Evolutionary conservation across 2,113 vertebrate species (phyloP), one percentile per base, ranked within the genome.

Genomic region (Larimichthys crocea): DNA sequence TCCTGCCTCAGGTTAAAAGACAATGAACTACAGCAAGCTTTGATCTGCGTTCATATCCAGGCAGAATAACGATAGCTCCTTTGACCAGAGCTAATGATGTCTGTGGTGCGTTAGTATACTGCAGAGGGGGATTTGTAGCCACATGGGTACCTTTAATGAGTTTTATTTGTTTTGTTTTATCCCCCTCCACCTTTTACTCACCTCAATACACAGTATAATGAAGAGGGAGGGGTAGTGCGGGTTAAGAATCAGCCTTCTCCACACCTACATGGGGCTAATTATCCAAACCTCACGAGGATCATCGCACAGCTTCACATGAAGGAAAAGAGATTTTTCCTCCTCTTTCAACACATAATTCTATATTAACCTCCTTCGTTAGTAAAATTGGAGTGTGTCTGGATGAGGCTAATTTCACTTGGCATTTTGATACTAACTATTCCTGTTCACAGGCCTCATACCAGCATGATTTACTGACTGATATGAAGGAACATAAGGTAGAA

Each of bases 121-220:
- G 80, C 74, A 74, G 65, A 56, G 60, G 76, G 3, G 82, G 85
- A 81, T 88, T 83, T 90, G 74, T 83, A 85, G 0, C 64, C 85
- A 84, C 82, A 80, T 66, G 55, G 80, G 85, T 74, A 63, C 74
- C 86, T 89, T 85, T 89, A 84, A 92, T 92, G 84, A 92, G 88
- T 88, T 90, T 82, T 90, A 92, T 93, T 92, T 92, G 84, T 92
- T 93, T 86, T 90, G 82, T 89, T 92, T 91, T 76, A 86, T 89
- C 79, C 84, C 74, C 86, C 79, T 86, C 75, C 76, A 83, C 84
- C 86, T 90, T 72, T 83, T 74, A 62, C 84, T 86, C 88, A 86
- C 88, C 69, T 81, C 80, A 60, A 44, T 64, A 79, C 61, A 75
- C 71, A 44, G 48, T 48, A 77, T 80, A 85, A 91, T 76, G 80